Conservation (phyloP, 2,113 vertebrate species). For the Hystrix cristata region DNA sequence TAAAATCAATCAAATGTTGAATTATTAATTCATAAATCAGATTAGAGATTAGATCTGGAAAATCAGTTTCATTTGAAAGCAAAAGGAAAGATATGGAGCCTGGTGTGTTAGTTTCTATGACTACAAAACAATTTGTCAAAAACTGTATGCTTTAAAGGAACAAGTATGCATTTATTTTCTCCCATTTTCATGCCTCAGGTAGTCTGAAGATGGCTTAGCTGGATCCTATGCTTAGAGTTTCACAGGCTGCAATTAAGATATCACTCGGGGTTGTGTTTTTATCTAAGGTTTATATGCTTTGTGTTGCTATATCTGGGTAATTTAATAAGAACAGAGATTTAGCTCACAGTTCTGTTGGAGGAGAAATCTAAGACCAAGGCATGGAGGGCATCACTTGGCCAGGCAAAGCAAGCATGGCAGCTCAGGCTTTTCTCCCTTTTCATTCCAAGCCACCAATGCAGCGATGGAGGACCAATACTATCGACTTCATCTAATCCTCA, state of each 20-base stretch:
- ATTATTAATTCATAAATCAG: not conserved
- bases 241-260: not conserved
- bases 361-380: not conserved
- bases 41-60: not conserved
- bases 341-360: not conserved
- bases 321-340: not conserved
- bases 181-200: not conserved
- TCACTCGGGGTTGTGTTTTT: not conserved
- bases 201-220: not conserved
- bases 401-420: not conserved
- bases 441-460: not conserved
- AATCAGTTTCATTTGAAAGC: not conserved
- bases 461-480: fast-evolving
- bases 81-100: not conserved
- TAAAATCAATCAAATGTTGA: not conserved
- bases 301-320: not conserved
- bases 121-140: not conserved
- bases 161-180: not conserved
- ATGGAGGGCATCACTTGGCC: not conserved
- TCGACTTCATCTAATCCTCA: not conserved
- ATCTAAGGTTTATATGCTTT: not conserved
- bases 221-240: not conserved
- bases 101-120: not conserved
- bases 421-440: not conserved
- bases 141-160: not conserved